Base-by-base conservation (phyloP, 1,140 invertebrate genomes). In the Lordiphosa stackelbergi region DNA sequence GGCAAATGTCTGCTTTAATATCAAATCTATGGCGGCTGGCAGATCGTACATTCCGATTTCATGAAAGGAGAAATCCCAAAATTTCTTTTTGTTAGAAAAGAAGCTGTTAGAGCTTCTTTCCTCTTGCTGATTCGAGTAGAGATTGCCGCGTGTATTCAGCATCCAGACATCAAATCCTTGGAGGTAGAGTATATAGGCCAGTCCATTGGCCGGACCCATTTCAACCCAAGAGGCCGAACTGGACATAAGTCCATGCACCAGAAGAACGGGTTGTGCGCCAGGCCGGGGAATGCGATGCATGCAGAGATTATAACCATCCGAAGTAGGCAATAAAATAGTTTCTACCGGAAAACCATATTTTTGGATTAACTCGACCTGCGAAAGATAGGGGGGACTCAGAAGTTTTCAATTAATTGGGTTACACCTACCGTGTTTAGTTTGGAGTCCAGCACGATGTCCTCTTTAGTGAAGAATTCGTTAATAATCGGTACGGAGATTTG, bases 91-190 rank as follows among this genome's bases (percentile, higher is more conserved):
- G 16, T 16, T 16, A 16, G 16, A 16, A 2, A 16, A 16, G 2
- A 16, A 16, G 16, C 16, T 16, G 16, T n/a, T n/a, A n/a, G n/a
- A n/a, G n/a, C 16, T 16, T 16, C 16, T 16, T 16, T 16, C 2
- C 16, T 16, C 16, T 16, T 16, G 16, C 2, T 16, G 16, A 16
- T 16, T 16, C 16, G 93, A 93, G 72, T 92, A 92, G 0, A 87
- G 86, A 62, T 91, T 93, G 3, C 94, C 94, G 45, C 94, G 88
- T 2, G 90, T 89, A 75, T 95, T 95, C 0, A 91, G 90, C 73
- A 94, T 65, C 93, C 94, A 95, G 0, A 94, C 92, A 65, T 94
- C 93, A 56, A 90, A 93, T 0, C 92, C 92, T 13, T 85, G 81
- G 52, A 95, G 92, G 1, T 91, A 92, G 35, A 95, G 86, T 7